phyloP scores from a whole-genome alignment of 2,888 invertebrate species.

The Sphinx pinastri region DNA sequence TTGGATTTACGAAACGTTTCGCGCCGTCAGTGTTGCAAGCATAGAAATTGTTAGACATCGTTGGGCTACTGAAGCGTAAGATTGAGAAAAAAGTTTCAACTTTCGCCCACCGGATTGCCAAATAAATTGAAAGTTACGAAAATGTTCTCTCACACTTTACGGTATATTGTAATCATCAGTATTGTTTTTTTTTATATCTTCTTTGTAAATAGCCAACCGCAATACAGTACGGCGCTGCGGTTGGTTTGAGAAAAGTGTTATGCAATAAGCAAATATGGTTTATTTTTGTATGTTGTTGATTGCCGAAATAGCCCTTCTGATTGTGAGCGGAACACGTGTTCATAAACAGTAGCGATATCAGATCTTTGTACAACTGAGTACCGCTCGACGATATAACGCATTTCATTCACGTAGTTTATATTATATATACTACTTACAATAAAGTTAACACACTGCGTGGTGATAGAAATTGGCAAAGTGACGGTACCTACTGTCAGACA shows the following conservation, averaged over 20 bases:
- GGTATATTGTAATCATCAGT: slow-evolving; percentile 1
- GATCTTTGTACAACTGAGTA: no score
- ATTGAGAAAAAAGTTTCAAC: slow-evolving; percentile 77
- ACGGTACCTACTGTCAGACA: no score
- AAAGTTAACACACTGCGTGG: no score
- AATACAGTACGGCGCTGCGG: background rate
- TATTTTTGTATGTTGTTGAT: background rate
- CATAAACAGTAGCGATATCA: no score
- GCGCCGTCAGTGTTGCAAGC: slow-evolving; percentile 69
- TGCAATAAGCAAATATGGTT: background rate
- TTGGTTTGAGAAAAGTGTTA: slow-evolving; percentile 1
- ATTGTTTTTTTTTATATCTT: slow-evolving; percentile 2
- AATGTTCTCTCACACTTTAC: slow-evolving; percentile 39
- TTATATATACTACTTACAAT: no score
- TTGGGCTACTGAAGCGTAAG: slow-evolving; percentile 78
- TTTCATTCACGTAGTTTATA: no score
- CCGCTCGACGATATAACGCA: no score
- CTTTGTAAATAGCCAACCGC: slow-evolving; percentile 21
- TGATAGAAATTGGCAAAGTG: no score
- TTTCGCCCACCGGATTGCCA: slow-evolving; percentile 69
- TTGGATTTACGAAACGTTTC: slow-evolving; percentile 69
- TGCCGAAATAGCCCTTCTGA: background rate
- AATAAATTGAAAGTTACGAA: slow-evolving; percentile 72
- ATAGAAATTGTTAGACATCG: slow-evolving; percentile 74
- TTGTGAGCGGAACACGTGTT: no score